Evolutionary conservation across 2,888 invertebrate species (phyloP), one percentile per base, ranked within the genome.

Genomic region (Apodemia hepburni): DNA sequence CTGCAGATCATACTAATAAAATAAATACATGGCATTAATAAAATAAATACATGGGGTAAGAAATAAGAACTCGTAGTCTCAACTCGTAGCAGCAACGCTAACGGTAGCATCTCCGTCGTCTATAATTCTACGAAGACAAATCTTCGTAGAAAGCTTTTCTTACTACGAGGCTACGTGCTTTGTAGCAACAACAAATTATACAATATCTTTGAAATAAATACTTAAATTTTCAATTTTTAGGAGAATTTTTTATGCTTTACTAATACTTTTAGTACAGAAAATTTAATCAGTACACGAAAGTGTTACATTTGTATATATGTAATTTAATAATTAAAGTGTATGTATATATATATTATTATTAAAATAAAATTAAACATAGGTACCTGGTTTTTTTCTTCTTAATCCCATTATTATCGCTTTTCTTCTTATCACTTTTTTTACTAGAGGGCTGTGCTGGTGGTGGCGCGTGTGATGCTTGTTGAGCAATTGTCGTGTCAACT

Each of bases 361-460:
- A n/a, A 45, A 45, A 15, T 42, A 45, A 45, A n/a, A 45, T n/a
- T 45, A 45, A 45, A 70, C 79, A n/a, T n/a, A n/a, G n/a, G 71
- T 82, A 97, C 97, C 97, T 96, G 62, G 97, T 97, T 90, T 97
- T 97, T 87, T 97, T 97, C 89, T 97, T 97, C 83, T 97, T 97
- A 47, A 97, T 96, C 59, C 96, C 96, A 80, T 96, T 97, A 74
- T 96, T 96, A 80, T 96, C 96, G 73, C 93, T 93, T 82, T 97
- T 97, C 85, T 97, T 96, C 82, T 95, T 95, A 63, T 94, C 95
- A 76, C 96, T 96, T 73, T 95, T 95, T 76, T 94, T 95, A 68
- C 93, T 94, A 7, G 92, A 86, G 11, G 85, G 69, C 58, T 90
- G 70, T 64, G 92, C 73, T 71, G 89, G 91, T 72, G 77, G 83